A percentile compares a stretch with the other conserved stretches of the same genome.
phyloP scores from a whole-genome alignment of 2,797 vertebrate genomes.

The Avahi laniger region DNA sequence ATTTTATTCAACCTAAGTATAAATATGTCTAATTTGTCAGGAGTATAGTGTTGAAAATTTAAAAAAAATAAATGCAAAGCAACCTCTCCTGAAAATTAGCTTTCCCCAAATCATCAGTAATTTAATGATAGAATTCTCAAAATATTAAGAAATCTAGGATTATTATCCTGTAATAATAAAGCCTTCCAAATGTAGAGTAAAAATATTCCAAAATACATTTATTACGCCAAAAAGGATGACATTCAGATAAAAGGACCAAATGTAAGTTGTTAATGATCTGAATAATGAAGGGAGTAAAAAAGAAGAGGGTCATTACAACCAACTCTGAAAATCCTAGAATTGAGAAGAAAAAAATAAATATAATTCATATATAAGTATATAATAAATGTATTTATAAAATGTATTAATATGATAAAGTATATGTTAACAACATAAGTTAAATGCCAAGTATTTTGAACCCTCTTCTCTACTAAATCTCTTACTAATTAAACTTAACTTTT shows the following conservation, averaged over 20 bases:
- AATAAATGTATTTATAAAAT: background rate
- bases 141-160: slow-evolving; percentile 9
- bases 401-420: background rate
- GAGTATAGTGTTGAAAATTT: background rate
- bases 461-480: background rate
- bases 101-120: background rate
- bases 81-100: background rate
- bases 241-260: background rate
- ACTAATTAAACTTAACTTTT: background rate
- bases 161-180: background rate
- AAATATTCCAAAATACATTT: background rate
- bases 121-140: background rate
- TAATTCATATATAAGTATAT: background rate
- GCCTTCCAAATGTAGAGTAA: background rate
- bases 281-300: background rate
- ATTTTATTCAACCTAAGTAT: background rate
- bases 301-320: background rate
- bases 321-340: background rate
- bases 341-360: background rate
- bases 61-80: background rate
- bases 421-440: background rate
- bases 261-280: background rate
- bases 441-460: background rate
- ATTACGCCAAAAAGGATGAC: background rate
- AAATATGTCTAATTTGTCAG: background rate